Conservation (phyloP, 1,140 invertebrate species). For the Drosophila suzukii region DNA sequence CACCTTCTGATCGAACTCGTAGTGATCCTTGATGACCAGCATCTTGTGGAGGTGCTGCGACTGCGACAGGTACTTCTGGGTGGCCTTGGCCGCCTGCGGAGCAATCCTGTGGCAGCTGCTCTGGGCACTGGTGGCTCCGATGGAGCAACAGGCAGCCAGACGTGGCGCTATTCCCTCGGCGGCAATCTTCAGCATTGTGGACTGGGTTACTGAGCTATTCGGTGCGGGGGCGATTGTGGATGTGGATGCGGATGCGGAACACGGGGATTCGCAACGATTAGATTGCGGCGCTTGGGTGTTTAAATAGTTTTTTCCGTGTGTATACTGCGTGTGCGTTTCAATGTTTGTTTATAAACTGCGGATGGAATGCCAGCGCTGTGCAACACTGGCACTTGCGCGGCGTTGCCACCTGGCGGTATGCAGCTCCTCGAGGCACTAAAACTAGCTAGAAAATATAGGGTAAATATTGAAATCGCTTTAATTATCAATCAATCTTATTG, state of each 20-base stretch:
- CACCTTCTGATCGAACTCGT: slow-evolving; percentile 84
- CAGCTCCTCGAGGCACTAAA: neutral
- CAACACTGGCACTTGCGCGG: neutral
- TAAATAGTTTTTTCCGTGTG: slow-evolving; percentile 22
- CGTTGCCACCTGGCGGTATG: slow-evolving; percentile 2
- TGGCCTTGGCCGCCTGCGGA: slow-evolving; percentile 49
- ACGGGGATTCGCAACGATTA: slow-evolving; percentile 11
- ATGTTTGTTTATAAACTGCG: slow-evolving; percentile 47
- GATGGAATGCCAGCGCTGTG: no score
- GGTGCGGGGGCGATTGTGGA: neutral
- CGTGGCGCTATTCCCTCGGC: slow-evolving; percentile 69
- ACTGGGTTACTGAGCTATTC: neutral
- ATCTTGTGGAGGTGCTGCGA: slow-evolving; percentile 60
- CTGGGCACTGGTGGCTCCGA: slow-evolving; percentile 58
- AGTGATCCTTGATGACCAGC: slow-evolving; percentile 82
- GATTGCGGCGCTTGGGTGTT: slow-evolving; percentile 10
- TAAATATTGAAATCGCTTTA: no score
- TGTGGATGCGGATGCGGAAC: neutral
- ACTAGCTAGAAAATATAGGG: neutral
- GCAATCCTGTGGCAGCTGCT: slow-evolving; percentile 57
- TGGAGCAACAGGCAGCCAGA: slow-evolving; percentile 59
- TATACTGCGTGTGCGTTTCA: slow-evolving; percentile 8
- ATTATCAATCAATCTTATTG: no score
- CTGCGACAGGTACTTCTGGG: slow-evolving; percentile 75
- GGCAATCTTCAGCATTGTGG: slow-evolving; percentile 72